Evolutionary conservation across 2,888 invertebrate species (phyloP).

Genomic region (Ferdinandea cuprea): DNA sequence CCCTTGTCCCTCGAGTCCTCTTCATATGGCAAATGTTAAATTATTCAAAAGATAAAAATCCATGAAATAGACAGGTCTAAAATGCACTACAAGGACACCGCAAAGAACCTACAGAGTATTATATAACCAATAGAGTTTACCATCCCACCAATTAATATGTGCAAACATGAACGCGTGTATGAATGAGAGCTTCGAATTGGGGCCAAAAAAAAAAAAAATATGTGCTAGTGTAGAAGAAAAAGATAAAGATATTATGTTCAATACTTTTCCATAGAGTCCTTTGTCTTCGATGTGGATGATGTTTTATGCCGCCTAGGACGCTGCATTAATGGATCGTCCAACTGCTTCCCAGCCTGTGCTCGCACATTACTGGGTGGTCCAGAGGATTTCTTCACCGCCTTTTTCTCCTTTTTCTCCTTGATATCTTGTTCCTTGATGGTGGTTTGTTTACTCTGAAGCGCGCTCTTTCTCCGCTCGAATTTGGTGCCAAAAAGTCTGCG

Average conservation of each 20-base stretch:
- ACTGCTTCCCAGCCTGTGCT: constrained; percentile 68
- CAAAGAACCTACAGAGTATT: neutral
- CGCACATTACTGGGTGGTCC: constrained; percentile 80
- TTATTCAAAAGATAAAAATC: constrained; percentile 50
- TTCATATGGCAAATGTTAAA: constrained; percentile 22
- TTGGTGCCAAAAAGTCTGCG: constrained; percentile 73
- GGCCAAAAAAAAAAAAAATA: no score
- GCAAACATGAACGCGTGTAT: constrained; percentile 22
- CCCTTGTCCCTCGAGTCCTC: no score
- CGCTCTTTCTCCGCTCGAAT: constrained; percentile 53
- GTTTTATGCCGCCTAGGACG: constrained; percentile 79
- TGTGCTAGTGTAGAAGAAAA: neutral
- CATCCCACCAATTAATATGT: constrained; percentile 25
- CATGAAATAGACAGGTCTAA: constrained; percentile 20
- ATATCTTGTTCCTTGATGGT: constrained; percentile 62
- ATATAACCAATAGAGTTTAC: constrained; percentile 22
- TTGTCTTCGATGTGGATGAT: constrained; percentile 69
- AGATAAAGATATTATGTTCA: constrained; percentile 10
- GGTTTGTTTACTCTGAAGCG: constrained; percentile 49
- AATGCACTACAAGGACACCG: constrained; percentile 34
- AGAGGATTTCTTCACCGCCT: constrained; percentile 80
- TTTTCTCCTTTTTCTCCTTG: constrained; percentile 78
- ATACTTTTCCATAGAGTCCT: constrained; percentile 75
- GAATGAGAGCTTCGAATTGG: constrained; percentile 1
- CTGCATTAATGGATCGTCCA: constrained; percentile 82